phyloP scores from a whole-genome alignment of 2,113 vertebrate genomes.

The Diphyllodes magnificus region DNA sequence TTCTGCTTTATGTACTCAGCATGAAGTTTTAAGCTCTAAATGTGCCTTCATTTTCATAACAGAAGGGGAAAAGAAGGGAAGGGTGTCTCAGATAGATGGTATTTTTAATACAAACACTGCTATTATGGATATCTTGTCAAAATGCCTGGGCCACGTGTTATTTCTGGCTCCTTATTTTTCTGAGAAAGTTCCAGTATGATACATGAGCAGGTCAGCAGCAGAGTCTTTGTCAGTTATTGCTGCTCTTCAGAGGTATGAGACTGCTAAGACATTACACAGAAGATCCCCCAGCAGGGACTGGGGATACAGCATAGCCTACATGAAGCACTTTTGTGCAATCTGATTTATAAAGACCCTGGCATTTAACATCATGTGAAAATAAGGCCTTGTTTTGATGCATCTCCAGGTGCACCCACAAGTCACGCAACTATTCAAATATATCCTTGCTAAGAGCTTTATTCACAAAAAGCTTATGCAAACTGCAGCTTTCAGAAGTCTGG shows the following conservation, averaged over 20 bases:
- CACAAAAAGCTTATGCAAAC: not conserved
- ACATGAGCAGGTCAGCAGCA: not conserved
- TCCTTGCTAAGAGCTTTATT: not conserved
- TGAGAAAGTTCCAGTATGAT: not conserved
- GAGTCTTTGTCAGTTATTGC: not conserved
- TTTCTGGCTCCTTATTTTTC: not conserved
- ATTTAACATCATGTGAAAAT: not conserved
- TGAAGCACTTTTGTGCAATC: not conserved
- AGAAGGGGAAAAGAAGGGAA: not conserved
- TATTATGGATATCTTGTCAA: not conserved
- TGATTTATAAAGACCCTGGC: not conserved
- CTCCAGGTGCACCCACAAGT: not conserved
- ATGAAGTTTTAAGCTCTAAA: not conserved
- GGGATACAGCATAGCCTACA: not conserved
- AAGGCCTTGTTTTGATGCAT: not conserved
- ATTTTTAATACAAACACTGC: not conserved
- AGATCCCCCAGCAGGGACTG: not conserved
- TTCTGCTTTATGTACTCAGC: not conserved
- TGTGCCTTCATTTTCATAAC: not conserved
- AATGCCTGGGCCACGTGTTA: not conserved
- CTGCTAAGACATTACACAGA: not conserved
- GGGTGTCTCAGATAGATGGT: not conserved
- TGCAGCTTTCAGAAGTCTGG: not conserved
- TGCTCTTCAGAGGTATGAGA: not conserved
- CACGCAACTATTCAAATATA: not conserved